phyloP scores from a whole-genome alignment of 2,888 invertebrate species.

The Tryphoninae sp. region DNA sequence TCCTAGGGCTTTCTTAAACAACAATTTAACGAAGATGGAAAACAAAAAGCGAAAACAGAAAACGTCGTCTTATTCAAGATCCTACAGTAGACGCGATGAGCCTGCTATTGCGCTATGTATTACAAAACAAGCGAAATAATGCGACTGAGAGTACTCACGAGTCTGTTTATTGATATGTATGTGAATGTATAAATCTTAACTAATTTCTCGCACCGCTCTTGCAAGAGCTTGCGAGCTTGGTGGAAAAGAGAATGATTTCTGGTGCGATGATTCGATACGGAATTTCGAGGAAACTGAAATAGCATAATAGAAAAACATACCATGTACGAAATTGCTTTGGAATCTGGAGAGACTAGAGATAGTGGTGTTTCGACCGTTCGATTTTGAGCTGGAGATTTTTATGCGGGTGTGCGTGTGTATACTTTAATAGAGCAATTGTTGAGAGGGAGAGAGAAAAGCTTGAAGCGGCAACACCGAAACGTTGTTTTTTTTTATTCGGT shows the following conservation, averaged over 20 bases:
- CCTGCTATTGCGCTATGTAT: slow-evolving; percentile 41
- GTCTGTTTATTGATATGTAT: slow-evolving; percentile 49
- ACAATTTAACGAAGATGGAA: slow-evolving; percentile 1
- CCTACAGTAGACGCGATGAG: slow-evolving; percentile 41
- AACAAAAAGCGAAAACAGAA: slow-evolving; percentile 1
- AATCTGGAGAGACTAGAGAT: slow-evolving; percentile 14
- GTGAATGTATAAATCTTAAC: slow-evolving; percentile 22
- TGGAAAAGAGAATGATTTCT: slow-evolving; percentile 12
- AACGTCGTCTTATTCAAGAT: slow-evolving; percentile 43
- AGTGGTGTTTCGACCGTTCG: slow-evolving; percentile 3
- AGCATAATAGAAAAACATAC: not conserved
- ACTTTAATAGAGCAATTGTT: slow-evolving; percentile 33
- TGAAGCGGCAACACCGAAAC: not conserved
- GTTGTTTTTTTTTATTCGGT: slow-evolving; percentile 21
- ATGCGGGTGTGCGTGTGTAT: slow-evolving; percentile 17
- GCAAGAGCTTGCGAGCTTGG: not conserved
- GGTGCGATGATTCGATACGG: slow-evolving; percentile 9
- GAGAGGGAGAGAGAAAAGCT: slow-evolving; percentile 13
- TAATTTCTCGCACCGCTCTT: not conserved
- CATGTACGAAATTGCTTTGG: slow-evolving; percentile 17
- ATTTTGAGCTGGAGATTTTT: slow-evolving; percentile 29
- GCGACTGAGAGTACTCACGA: slow-evolving; percentile 56
- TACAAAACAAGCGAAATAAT: slow-evolving; percentile 48
- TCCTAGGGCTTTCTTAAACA: not conserved
- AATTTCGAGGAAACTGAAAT: slow-evolving; percentile 33